Evolutionary conservation across 1,140 invertebrate genomes (phyloP).

Genomic region (Musca domestica): DNA sequence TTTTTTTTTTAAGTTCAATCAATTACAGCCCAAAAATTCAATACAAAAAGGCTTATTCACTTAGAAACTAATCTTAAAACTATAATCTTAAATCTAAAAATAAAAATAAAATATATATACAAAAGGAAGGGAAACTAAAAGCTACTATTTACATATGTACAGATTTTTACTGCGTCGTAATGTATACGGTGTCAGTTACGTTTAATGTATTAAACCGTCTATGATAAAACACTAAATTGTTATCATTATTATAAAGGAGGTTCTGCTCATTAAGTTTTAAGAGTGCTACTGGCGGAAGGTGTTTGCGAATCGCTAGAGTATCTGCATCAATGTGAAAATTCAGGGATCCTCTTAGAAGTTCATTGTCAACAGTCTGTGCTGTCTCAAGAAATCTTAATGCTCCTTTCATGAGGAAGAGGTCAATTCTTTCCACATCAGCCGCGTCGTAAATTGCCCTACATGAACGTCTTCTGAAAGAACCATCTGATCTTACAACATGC

Average conservation of each 20-base stretch:
- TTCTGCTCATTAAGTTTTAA: background rate
- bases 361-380: background rate
- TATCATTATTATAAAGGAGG: background rate
- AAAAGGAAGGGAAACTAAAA: too few species aligned
- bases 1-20: too few species aligned
- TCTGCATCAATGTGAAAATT: background rate
- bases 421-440: background rate
- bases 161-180: background rate
- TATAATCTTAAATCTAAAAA: too few species aligned
- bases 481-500: background rate
- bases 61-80: too few species aligned
- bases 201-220: background rate
- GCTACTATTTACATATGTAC: too few species aligned
- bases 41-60: too few species aligned
- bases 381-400: background rate
- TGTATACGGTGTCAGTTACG: background rate
- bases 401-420: background rate
- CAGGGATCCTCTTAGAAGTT: background rate
- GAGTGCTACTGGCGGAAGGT: background rate
- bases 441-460: background rate
- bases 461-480: background rate
- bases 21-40: too few species aligned
- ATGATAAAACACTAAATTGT: too few species aligned
- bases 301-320: background rate
- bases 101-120: too few species aligned